Conservation (phyloP, 2,113 vertebrate genomes). For the Meles meles region DNA sequence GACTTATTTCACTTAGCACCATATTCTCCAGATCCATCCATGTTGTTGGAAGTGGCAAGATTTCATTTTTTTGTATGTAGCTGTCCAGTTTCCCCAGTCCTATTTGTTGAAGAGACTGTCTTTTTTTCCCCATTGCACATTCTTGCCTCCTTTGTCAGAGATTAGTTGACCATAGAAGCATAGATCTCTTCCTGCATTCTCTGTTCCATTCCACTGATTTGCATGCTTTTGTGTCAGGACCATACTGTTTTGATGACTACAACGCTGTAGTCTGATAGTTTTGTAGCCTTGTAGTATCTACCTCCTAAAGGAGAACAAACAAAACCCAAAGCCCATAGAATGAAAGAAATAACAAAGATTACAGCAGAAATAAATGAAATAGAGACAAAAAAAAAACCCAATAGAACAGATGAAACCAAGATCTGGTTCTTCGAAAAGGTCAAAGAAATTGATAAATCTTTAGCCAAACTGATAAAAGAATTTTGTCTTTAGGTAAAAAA, state of each 20-base stretch:
- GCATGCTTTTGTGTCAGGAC: not conserved
- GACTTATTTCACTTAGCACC: not conserved
- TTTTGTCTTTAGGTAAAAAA: not conserved
- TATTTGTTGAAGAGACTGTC: not conserved
- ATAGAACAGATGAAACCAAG: not conserved
- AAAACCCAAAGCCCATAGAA: not conserved
- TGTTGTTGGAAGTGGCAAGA: not conserved
- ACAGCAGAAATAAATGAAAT: not conserved
- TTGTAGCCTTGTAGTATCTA: not conserved
- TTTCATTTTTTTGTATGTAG: not conserved
- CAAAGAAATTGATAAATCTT: not conserved
- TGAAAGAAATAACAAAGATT: not conserved
- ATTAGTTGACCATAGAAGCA: not conserved
- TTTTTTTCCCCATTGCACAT: not conserved
- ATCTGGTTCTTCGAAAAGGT: not conserved
- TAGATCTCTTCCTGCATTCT: not conserved
- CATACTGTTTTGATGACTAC: not conserved
- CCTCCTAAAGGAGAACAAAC: not conserved
- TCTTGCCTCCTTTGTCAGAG: not conserved
- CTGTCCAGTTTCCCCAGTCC: not conserved
- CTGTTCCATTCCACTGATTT: not conserved
- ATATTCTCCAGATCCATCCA: not conserved
- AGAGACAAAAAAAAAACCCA: not conserved
- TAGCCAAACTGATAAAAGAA: not conserved
- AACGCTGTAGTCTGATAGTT: not conserved